Evolutionary conservation across 2,888 invertebrate genomes (phyloP), one percentile per base, ranked within the genome.

Genomic region (Erebia epiphron): DNA sequence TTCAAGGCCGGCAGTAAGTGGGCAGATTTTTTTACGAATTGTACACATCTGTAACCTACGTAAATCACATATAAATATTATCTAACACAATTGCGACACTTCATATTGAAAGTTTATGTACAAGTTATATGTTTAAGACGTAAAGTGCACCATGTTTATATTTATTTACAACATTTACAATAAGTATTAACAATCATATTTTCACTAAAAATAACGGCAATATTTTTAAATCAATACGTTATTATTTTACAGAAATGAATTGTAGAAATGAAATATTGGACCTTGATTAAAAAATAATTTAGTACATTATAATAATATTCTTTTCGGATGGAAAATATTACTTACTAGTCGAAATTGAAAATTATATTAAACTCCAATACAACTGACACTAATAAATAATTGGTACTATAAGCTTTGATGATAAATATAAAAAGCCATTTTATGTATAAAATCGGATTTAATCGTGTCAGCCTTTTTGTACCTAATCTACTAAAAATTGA

Each of bases 91-190:
- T 70, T 75, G 75, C 74, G 70, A 71, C 69, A 72, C 58, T 62
- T 72, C 65, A 52, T 67, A 67, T 68, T 70, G 52, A 69, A 72
- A 72, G 73, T 76, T 68, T 75, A 77, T 77, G 70, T 75, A 71
- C 84, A 85, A 83, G 78, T 83, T 65, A 13, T 58, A 84, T 78
- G 35, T 35, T 7, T 35, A 80, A 81, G 83, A 86, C 80, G 79
- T 83, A 87, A 82, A 84, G 74, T 91, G 92, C 92, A 91, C 90
- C 91, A 89, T 87, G 76, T 79, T 82, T 85, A 72, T 80, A 79
- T 78, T 70, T 91, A 91, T 92, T 85, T 92, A 93, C 92, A 93
- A 81, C 83, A 89, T 92, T 76, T 92, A 92, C 92, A 93, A 80
- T 80, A 86, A 86, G 79, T 52, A 68, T 88, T 87, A 92, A 91